phyloP scores from a whole-genome alignment of 2,113 vertebrate species.

The Oreochromis niloticus region DNA sequence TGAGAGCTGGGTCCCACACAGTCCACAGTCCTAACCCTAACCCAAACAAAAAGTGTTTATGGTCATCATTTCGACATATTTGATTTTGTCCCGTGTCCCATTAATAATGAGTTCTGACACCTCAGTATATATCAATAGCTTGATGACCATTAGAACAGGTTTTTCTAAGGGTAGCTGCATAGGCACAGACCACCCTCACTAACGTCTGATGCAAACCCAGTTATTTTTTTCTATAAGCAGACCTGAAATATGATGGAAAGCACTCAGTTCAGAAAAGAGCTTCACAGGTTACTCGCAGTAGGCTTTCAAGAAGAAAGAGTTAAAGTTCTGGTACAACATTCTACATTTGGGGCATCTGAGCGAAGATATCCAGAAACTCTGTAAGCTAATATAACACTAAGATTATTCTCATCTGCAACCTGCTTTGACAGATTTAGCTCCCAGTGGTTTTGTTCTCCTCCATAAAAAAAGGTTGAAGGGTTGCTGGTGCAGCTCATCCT shows the following conservation, averaged over 20 bases:
- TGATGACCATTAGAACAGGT: not conserved
- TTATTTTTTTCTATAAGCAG: not conserved
- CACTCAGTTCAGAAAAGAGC: not conserved
- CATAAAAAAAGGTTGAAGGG: not conserved
- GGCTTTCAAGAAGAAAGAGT: not conserved
- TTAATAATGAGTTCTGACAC: rapidly evolving
- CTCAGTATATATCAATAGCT: not conserved
- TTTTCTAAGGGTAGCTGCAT: not conserved
- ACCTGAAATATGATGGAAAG: not conserved
- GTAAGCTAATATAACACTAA: not conserved
- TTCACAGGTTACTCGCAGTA: rapidly evolving
- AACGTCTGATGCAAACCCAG: not conserved
- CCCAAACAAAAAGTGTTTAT: not conserved
- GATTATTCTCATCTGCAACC: rapidly evolving
- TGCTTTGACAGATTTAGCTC: not conserved
- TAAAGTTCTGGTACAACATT: not conserved
- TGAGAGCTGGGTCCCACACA: not conserved
- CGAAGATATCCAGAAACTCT: not conserved
- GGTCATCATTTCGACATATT: not conserved
- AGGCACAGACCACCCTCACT: not conserved
- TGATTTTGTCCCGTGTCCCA: not conserved
- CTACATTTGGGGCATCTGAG: not conserved
- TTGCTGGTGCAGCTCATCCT: not conserved
- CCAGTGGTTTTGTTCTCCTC: not conserved
- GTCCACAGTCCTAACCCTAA: too few relatives aligned